Base-by-base conservation (phyloP, 2,888 invertebrate genomes). In the Bruchidius siliquastri region DNA sequence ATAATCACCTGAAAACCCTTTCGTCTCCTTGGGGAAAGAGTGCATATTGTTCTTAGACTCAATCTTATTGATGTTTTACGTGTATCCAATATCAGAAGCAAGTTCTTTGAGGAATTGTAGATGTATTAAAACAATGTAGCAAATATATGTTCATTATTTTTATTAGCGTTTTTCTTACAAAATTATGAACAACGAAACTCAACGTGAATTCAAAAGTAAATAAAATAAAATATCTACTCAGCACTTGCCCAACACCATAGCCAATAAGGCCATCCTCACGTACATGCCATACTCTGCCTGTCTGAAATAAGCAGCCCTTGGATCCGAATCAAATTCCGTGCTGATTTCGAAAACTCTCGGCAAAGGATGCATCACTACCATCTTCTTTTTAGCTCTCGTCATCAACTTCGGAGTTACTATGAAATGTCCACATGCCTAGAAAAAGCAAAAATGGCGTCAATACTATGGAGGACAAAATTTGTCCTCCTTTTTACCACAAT, bases 241-340 rank as follows among this genome's bases (percentile, higher is more conserved):
- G 78, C 84, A 85, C 80, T 82, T 86, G 72, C 96, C 96, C 20
- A 97, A 90, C 0, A 98, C 93, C 91, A 96, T 94, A 0, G 97
- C 93, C 21, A 99, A 88, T 0, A 99, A 88, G 0, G 99, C 98
- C 99, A 99, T 99, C 72, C 99, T 91, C 21, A 99, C 96, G 84
- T 96, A 99, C 93, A 99, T 95, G 77, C 99, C 99, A 84, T 96
- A 95, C 86, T 98, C 97, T 0, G 97, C 98, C 88, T 99, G 99
- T 21, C 99, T 90, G 90, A 99, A 99, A 87, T 99, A 99, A 0
- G 98, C 99, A 0, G 99, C 99, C 71, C 99, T 90, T 0, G 97
- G 96, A 87, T 99, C 99, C 0, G 92, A 92, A 87, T 99, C 99
- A 81, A 99, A 95, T 80, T 97, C 96, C 0, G 94, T 90, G 79